Percentiles rank a stretch among this genome's conserved stretches.
Evolutionary conservation across 2,113 vertebrate species (phyloP).

Genomic region (Mobula hypostoma): DNA sequence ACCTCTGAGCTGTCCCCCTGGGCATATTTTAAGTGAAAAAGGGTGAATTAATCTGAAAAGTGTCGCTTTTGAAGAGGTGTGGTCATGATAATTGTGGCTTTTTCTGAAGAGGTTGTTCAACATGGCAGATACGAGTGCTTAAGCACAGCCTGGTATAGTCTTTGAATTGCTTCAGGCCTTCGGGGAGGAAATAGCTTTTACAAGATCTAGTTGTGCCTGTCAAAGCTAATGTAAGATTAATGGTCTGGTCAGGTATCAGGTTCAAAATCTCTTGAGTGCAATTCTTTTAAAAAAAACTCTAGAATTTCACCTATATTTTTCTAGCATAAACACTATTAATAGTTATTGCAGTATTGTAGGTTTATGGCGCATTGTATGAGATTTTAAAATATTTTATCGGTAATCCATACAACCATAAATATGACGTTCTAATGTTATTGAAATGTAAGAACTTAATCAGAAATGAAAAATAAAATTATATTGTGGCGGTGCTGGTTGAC

Average conservation of each 20-base stretch:
- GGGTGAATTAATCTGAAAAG: conserved; percentile 43
- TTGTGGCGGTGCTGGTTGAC: too few species aligned
- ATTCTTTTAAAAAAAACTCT: not conserved
- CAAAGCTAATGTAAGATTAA: conserved; percentile 52
- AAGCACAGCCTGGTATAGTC: conserved; percentile 40
- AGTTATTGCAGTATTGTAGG: not conserved
- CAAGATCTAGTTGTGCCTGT: conserved; percentile 48
- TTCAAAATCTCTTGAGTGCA: conserved; percentile 39
- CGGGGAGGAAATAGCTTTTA: conserved; percentile 47
- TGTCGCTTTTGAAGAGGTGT: conserved; percentile 40
- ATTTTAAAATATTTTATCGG: not conserved
- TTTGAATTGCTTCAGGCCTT: conserved; percentile 43
- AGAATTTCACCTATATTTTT: conserved; percentile 27
- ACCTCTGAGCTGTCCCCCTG: conserved; percentile 40
- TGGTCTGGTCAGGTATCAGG: conserved; percentile 46
- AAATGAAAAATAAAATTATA: not conserved
- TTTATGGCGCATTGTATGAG: not conserved
- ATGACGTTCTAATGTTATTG: not conserved
- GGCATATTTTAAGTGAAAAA: conserved; percentile 42
- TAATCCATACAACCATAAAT: not conserved
- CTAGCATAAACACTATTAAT: not conserved
- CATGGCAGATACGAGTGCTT: conserved; percentile 46
- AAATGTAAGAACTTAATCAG: not conserved
- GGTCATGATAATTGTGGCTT: conserved; percentile 45
- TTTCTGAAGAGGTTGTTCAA: conserved; percentile 45